A percentile compares a stretch with the other conserved stretches of the same genome.
These are phyloP conservation scores for mouse (Mus musculus) DNA, from an alignment of 2,113 vertebrate genomes.

Conservation along the genomic window GRCm39 chr1:132379501-132380000, in stretches of 20 bases:
- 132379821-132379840: constrained; percentile 30
- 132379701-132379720: background rate
- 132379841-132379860: background rate
- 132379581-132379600: background rate
- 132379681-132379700: background rate
- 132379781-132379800: background rate
- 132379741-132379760: background rate
- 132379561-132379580: background rate
- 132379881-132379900: background rate
- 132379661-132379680: background rate
- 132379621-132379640: background rate
- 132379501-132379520: background rate
- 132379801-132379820: background rate
- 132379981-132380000: background rate
- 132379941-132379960: constrained; percentile 1
- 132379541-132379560: background rate
- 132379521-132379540: background rate
- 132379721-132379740: background rate
- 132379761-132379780: constrained; percentile 35
- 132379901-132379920: background rate
- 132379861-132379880: background rate
- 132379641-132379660: background rate
- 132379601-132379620: background rate
- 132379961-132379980: background rate
- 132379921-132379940: background rate